Evolutionary conservation across 2,797 vertebrate species (phyloP), one percentile per base, ranked within the genome.

Genomic region (Melanogrammus aeglefinus): DNA sequence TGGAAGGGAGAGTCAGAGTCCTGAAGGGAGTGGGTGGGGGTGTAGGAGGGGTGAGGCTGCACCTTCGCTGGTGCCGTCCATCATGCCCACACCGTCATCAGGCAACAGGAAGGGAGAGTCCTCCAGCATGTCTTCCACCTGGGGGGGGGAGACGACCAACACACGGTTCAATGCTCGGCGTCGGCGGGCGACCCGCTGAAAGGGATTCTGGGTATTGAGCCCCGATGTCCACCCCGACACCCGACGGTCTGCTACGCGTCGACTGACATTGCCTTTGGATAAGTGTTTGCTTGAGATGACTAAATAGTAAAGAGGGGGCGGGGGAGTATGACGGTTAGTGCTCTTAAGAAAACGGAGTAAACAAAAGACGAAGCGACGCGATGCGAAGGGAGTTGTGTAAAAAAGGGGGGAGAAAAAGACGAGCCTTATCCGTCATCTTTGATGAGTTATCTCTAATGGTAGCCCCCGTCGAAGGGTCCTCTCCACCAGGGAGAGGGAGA

Each of bases 51-150:
- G 66, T 0, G 24, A 6, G 66, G 1, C 69, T 12, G 31, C 85
- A 98, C 97, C 97, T 97, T 99, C 98, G 31, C 95, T 92, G 13
- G 95, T 95, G 81, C 98, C 98, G 0, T 97, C 94, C 96, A 99
- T 96, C 85, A 99, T 95, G 91, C 94, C 93, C 91, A 99, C 96
- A 39, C 97, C 94, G 84, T 97, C 86, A 84, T 95, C 92, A 85
- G 96, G 95, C 80, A 98, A 96, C 77, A 96, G 85, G 88, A 99
- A 99, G 0, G 97, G 96, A 78, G 96, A 99, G n/a, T 96, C 94
- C 69, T 95, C 94, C 88, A 99, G 97, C 89, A 97, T 93, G 31
- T 93, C 92, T 83, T 92, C 94, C 77, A 99, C 96, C 98, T 99
- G 78, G 74, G 29, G 78, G 74, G 29, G 2, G 36, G 36, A 27